These are phyloP conservation scores for Cyprinodon diabolis DNA, from an alignment of 2,797 vertebrate species.

Conservation along the genomic window DNA sequence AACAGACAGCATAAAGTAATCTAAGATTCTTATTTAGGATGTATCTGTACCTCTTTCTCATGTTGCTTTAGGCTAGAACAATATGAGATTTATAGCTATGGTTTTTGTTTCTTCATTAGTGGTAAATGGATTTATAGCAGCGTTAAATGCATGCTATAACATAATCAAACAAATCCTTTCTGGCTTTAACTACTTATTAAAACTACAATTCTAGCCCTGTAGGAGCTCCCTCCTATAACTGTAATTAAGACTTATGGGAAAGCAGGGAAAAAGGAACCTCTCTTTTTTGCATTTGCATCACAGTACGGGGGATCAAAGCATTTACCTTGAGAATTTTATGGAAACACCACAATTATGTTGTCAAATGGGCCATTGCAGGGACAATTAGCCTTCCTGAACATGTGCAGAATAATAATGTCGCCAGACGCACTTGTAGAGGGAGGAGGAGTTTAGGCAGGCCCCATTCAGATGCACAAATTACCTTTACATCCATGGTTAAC, in stretches of 20 bases:
- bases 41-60: too few relatives aligned
- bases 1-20: too few relatives aligned
- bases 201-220: background rate
- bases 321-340: constrained; percentile 37
- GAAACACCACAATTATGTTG: constrained; percentile 35
- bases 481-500: constrained; percentile 37
- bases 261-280: background rate
- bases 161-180: background rate
- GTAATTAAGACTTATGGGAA: background rate
- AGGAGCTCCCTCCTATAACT: background rate
- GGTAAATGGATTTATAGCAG: too few relatives aligned
- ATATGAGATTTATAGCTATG: too few relatives aligned
- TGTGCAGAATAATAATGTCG: constrained; percentile 4
- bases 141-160: too few relatives aligned
- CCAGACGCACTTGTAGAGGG: constrained; percentile 8
- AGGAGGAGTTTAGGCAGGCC: constrained; percentile 24
- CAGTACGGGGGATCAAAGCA: constrained; percentile 20
- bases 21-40: too few relatives aligned
- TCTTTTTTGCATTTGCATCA: constrained; percentile 13
- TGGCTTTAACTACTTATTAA: background rate
- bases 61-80: too few relatives aligned
- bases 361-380: constrained; percentile 34
- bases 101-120: too few relatives aligned
- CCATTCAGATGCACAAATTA: constrained; percentile 24
- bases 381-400: constrained; percentile 32